phyloP scores from a whole-genome alignment of 2,888 invertebrate genomes.

The Gymnocheta viridis region DNA sequence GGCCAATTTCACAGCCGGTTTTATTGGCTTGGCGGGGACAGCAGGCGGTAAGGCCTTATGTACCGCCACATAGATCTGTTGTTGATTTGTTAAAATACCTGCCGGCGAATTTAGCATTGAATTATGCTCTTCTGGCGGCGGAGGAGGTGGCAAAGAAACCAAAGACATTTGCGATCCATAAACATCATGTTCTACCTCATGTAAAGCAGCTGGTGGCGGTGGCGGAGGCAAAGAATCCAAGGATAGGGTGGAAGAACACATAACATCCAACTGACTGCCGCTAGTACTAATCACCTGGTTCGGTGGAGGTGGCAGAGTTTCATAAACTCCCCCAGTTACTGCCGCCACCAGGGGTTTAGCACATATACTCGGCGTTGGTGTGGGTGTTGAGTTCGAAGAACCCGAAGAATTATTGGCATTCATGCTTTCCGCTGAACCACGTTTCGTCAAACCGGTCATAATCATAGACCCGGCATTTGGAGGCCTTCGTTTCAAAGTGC shows the following conservation, averaged over 20 bases:
- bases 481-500: constrained; percentile 81
- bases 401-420: constrained; percentile 76
- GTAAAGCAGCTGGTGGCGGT: constrained; percentile 84
- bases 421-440: constrained; percentile 80
- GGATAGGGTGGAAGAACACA: constrained; percentile 90
- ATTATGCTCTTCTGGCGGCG: constrained; percentile 81
- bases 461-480: constrained; percentile 70
- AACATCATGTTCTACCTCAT: constrained; percentile 78
- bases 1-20: constrained; percentile 78
- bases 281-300: constrained; percentile 37
- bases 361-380: constrained; percentile 81
- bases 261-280: constrained; percentile 73
- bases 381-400: constrained; percentile 81
- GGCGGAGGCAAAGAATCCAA: constrained; percentile 91
- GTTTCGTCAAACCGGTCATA: constrained; percentile 73
- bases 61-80: constrained; percentile 28
- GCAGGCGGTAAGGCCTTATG: constrained; percentile 73
- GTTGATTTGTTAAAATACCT: background rate
- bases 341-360: constrained; percentile 76
- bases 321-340: constrained; percentile 53
- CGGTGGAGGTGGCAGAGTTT: constrained; percentile 45
- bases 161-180: constrained; percentile 88
- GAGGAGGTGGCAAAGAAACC: constrained; percentile 89
- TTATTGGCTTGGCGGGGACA: constrained; percentile 78
- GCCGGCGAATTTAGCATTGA: background rate